Conservation (phyloP, 1,140 invertebrate genomes). For the Notospermus geniculatus region DNA sequence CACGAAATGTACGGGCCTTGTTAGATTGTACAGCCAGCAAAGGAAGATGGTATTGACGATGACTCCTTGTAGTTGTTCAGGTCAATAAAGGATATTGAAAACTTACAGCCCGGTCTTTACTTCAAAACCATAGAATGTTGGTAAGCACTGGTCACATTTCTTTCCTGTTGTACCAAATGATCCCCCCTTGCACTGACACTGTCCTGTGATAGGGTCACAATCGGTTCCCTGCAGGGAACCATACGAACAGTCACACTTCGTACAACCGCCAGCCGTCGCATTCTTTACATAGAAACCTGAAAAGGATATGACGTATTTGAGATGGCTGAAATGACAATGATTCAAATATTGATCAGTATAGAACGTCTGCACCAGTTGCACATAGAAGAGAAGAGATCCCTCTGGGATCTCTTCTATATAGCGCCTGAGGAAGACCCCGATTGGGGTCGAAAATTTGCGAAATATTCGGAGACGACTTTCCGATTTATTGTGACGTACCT, state of each 20-base stretch:
- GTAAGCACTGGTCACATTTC: slow-evolving; percentile 39
- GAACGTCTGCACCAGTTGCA: not conserved
- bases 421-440: too few relatives aligned
- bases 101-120: slow-evolving; percentile 26
- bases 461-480: too few relatives aligned
- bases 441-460: too few relatives aligned
- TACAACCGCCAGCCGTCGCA: slow-evolving; percentile 35
- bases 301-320: too few relatives aligned
- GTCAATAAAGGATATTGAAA: not conserved
- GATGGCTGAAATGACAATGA: too few relatives aligned
- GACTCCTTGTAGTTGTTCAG: too few relatives aligned
- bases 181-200: slow-evolving; percentile 73
- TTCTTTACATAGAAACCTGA: slow-evolving; percentile 74
- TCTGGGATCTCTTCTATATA: not conserved
- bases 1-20: too few relatives aligned
- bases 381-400: slow-evolving; percentile 6
- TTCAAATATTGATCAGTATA: too few relatives aligned
- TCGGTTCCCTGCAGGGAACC: slow-evolving; percentile 66
- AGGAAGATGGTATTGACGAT: too few relatives aligned
- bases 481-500: slow-evolving; percentile 66
- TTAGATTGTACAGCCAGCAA: too few relatives aligned
- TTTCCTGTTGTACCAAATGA: slow-evolving; percentile 41
- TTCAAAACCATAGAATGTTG: slow-evolving; percentile 29
- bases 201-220: slow-evolving; percentile 85
- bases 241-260: slow-evolving; percentile 76